These are phyloP conservation scores for Colletes latitarsis DNA, from an alignment of 1,140 invertebrate genomes.

Conservation along the genomic window DNA sequence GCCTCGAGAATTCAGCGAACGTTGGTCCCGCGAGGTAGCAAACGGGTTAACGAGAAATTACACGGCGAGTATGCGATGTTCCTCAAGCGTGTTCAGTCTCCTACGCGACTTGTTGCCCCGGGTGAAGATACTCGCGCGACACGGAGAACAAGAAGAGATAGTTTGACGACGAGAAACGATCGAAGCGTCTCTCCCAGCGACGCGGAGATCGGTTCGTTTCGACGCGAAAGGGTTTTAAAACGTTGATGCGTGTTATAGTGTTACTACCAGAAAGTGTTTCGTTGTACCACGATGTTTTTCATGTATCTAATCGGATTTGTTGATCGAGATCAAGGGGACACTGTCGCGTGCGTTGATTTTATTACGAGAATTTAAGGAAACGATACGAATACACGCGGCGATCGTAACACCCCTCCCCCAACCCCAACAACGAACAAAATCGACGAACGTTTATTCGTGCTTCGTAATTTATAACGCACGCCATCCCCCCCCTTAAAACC, in stretches of 20 bases:
- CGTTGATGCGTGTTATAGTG: slow-evolving; percentile 27
- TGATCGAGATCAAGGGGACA: background rate
- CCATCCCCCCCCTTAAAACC: no score
- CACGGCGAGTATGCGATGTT: background rate
- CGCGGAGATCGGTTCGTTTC: no score
- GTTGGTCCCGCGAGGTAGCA: background rate
- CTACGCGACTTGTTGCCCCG: background rate
- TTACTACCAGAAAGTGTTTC: slow-evolving; percentile 41
- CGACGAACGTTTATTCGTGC: background rate
- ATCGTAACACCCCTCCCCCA: no score
- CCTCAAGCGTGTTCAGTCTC: slow-evolving; percentile 4
- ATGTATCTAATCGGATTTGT: slow-evolving; percentile 19
- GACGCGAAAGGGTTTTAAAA: no score
- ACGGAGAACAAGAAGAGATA: no score
- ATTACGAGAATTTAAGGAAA: background rate
- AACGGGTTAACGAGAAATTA: background rate
- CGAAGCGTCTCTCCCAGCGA: background rate
- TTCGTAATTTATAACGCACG: slow-evolving; percentile 14
- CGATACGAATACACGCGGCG: slow-evolving; percentile 23
- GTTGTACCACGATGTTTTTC: slow-evolving; percentile 44
- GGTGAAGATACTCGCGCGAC: no score
- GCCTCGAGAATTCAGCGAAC: background rate
- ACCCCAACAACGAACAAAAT: background rate
- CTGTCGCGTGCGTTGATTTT: slow-evolving; percentile 37
- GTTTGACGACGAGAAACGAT: no score